Percentiles rank a stretch among this genome's conserved stretches.
Conservation (phyloP, 2,113 vertebrate genomes). For the Ciconia boyciana region DNA sequence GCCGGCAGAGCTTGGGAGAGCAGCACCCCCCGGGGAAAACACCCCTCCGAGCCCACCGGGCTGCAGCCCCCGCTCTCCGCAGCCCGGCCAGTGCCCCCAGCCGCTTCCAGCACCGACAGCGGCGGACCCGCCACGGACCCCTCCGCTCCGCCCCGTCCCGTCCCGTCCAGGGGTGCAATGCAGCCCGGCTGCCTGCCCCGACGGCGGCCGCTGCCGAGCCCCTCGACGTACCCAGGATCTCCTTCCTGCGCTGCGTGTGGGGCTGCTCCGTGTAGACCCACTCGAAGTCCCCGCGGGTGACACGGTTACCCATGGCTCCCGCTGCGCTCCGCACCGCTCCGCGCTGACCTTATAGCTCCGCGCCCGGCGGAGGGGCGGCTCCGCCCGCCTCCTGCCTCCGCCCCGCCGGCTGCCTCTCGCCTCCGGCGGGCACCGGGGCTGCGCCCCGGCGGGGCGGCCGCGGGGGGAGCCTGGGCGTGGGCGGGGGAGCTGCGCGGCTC, state of each 20-base stretch:
- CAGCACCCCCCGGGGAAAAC: neutral
- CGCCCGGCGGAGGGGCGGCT: neutral
- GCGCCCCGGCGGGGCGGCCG: neutral
- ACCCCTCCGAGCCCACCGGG: neutral
- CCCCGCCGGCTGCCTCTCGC: neutral
- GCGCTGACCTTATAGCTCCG: neutral
- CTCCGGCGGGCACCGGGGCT: neutral
- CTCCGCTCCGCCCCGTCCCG: neutral
- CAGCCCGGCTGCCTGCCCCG: neutral
- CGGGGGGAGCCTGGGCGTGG: neutral
- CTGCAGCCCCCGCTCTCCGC: neutral
- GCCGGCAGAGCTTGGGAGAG: neutral
- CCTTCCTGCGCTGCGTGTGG: conserved; percentile 90
- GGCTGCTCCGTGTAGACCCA: conserved; percentile 97
- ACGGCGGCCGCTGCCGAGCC: neutral
- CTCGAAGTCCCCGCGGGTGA: conserved; percentile 87
- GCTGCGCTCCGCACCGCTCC: neutral
- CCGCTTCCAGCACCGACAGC: neutral
- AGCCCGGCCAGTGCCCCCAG: neutral
- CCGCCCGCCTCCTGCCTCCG: neutral
- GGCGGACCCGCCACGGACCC: no score
- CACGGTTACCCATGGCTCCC: conserved; percentile 81
- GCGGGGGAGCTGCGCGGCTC: neutral
- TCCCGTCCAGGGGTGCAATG: neutral
- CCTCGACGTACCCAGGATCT: conserved; percentile 85